Conservation (phyloP, 2,113 vertebrate species). For the Bos javanicus region DNA sequence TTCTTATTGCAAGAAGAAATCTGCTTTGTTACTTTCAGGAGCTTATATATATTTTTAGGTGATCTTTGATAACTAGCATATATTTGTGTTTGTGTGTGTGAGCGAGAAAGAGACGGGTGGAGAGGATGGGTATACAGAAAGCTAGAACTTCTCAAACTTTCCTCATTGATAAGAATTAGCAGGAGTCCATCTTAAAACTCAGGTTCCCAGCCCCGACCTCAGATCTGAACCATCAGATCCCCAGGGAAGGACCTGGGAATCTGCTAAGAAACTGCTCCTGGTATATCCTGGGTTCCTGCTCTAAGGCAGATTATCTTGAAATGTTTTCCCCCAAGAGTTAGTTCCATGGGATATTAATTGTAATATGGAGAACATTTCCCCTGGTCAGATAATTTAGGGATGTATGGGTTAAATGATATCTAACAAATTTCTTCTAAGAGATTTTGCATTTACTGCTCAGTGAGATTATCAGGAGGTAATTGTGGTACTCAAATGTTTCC, state of each 20-base stretch:
- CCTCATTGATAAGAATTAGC: background rate
- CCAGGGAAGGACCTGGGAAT: background rate
- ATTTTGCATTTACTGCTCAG: background rate
- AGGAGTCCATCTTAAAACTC: background rate
- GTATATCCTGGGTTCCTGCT: fast-evolving
- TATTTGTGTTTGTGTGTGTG: background rate
- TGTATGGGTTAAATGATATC: background rate
- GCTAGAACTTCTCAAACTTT: background rate
- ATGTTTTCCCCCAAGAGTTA: background rate
- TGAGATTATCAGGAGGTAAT: background rate
- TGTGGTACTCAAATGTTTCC: background rate
- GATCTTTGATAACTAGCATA: background rate
- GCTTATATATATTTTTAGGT: background rate
- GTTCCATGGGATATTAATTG: background rate
- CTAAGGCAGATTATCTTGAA: background rate
- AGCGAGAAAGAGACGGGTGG: fast-evolving
- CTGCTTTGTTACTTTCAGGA: background rate
- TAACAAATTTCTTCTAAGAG: background rate
- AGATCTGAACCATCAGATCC: background rate
- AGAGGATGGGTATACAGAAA: background rate
- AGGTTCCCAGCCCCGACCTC: background rate
- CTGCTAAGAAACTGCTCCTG: background rate
- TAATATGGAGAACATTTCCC: background rate
- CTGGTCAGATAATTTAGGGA: background rate
- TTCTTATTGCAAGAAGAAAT: background rate